phyloP scores from a whole-genome alignment of 2,888 invertebrate species.

The Agrotis ipsilon region DNA sequence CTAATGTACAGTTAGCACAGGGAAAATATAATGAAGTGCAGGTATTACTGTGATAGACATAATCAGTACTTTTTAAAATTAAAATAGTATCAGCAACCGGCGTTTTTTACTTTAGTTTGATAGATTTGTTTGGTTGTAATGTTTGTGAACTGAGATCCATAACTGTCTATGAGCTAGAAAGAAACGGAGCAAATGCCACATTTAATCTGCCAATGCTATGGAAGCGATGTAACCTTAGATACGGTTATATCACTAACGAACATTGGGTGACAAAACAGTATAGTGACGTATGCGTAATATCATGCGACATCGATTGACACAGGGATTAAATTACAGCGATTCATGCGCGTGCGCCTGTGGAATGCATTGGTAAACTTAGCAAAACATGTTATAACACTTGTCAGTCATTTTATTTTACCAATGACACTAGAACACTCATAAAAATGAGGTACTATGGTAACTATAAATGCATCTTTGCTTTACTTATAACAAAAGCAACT shows the following conservation, averaged over 20 bases:
- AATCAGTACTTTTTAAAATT: neutral
- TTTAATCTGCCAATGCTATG: slow-evolving; percentile 89
- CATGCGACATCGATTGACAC: neutral
- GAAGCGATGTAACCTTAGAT: slow-evolving; percentile 81
- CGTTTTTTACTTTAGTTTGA: neutral
- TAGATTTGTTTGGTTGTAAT: slow-evolving; percentile 46
- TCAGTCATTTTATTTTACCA: neutral
- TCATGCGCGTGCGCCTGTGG: neutral
- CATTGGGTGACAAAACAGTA: slow-evolving; percentile 77
- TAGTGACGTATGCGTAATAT: neutral
- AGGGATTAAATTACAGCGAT: neutral
- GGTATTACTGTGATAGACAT: neutral
- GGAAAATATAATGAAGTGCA: neutral
- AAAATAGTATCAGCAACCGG: neutral
- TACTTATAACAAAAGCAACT: neutral
- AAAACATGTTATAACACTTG: too few relatives aligned
- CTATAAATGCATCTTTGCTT: neutral
- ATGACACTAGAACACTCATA: neutral
- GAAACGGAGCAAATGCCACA: slow-evolving; percentile 86
- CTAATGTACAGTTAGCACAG: neutral
- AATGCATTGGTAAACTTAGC: neutral
- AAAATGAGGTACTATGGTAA: neutral
- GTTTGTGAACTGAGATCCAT: slow-evolving; percentile 88
- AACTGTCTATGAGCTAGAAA: slow-evolving; percentile 78
- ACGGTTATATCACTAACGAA: slow-evolving; percentile 87